Evolutionary conservation across 2,797 vertebrate species (phyloP).

Genomic region (Lutra lutra): DNA sequence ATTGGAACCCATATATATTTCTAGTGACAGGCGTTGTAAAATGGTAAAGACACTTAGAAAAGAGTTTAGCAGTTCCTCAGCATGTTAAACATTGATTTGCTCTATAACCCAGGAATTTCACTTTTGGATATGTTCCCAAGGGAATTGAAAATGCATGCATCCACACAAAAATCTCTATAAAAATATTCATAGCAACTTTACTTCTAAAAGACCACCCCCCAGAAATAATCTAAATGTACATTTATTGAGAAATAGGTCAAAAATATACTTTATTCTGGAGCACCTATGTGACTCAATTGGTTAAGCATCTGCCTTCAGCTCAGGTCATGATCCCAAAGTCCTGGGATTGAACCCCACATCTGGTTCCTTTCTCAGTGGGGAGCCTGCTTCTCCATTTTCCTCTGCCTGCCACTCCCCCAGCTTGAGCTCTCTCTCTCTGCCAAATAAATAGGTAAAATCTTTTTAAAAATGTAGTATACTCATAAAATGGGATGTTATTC

Average conservation of each 20-base stretch:
- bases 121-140: not conserved
- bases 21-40: not conserved
- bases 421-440: not conserved
- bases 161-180: not conserved
- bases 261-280: not conserved
- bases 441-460: not conserved
- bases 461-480: not conserved
- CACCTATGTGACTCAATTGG: not conserved
- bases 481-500: not conserved
- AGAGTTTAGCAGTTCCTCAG: not conserved
- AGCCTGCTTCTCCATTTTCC: not conserved
- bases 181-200: not conserved
- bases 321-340: not conserved
- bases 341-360: not conserved
- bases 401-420: not conserved
- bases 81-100: not conserved
- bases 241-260: not conserved
- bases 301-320: not conserved
- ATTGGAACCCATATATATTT: not conserved
- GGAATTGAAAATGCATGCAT: not conserved
- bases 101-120: not conserved
- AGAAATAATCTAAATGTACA: not conserved
- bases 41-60: not conserved
- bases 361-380: not conserved
- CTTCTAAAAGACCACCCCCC: not conserved